Conservation (phyloP, 2,888 invertebrate genomes). For the Tetragonisca angustula region DNA sequence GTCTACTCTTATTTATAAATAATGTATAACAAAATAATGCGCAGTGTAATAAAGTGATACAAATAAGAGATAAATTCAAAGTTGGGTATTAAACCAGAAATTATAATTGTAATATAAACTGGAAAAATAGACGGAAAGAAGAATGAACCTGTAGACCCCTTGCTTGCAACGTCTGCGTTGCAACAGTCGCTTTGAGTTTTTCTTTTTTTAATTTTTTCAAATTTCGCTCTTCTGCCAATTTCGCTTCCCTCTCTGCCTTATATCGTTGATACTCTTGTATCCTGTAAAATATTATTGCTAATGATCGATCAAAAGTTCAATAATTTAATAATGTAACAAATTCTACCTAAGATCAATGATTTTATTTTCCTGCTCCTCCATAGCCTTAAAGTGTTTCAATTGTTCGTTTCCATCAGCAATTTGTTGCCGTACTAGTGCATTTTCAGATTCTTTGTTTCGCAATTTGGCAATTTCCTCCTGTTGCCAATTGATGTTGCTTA, state of each 20-base stretch:
- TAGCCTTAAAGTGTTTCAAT: constrained; percentile 86
- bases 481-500: constrained; percentile 87
- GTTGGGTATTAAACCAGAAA: background rate
- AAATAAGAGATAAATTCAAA: background rate
- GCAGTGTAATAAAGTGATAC: background rate
- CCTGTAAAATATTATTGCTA: constrained; percentile 70
- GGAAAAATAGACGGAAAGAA: background rate
- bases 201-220: constrained; percentile 87
- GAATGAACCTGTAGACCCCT: constrained; percentile 72
- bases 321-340: background rate
- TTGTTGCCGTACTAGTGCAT: constrained; percentile 73
- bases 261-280: constrained; percentile 87
- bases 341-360: constrained; percentile 87
- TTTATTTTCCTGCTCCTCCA: constrained; percentile 88
- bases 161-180: constrained; percentile 71
- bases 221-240: constrained; percentile 85
- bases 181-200: constrained; percentile 84
- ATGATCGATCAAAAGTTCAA: background rate
- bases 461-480: constrained; percentile 87
- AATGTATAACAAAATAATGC: background rate
- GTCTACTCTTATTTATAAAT: background rate
- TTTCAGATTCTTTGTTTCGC: constrained; percentile 73
- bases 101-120: background rate
- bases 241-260: constrained; percentile 87
- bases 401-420: constrained; percentile 86